Percentiles rank a stretch among this genome's conserved stretches.
These are phyloP conservation scores for Orthonyx spaldingii DNA, from an alignment of 2,113 vertebrate genomes.

Conservation along the genomic window DNA sequence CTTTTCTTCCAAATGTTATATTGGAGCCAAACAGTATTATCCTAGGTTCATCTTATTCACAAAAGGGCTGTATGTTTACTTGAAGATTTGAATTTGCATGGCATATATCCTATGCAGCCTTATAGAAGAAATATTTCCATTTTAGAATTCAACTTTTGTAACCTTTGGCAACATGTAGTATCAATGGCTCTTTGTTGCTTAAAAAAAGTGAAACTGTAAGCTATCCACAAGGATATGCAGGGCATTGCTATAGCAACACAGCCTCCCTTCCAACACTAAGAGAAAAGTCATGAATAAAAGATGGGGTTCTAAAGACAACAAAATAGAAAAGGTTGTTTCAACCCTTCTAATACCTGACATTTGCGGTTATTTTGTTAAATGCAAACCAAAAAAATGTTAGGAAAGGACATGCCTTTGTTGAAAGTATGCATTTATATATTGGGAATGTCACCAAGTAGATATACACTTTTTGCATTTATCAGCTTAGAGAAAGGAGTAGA, in stretches of 20 bases:
- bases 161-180: slow-evolving; percentile 80
- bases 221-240: slow-evolving; percentile 81
- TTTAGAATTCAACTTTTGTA: slow-evolving; percentile 82
- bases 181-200: slow-evolving; percentile 82
- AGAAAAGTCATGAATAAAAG: slow-evolving; percentile 84
- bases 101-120: slow-evolving; percentile 57
- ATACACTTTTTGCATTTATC: slow-evolving; percentile 23
- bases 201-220: slow-evolving; percentile 81
- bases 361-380: slow-evolving; percentile 79
- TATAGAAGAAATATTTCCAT: slow-evolving; percentile 79
- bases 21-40: slow-evolving; percentile 62
- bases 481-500: background rate
- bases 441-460: slow-evolving; percentile 50
- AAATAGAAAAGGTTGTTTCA: slow-evolving; percentile 80
- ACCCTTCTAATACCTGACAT: slow-evolving; percentile 79
- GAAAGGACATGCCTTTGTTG: slow-evolving; percentile 59
- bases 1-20: slow-evolving; percentile 60
- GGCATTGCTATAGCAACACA: slow-evolving; percentile 82
- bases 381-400: slow-evolving; percentile 65
- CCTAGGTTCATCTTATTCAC: slow-evolving; percentile 63
- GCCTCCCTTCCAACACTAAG: slow-evolving; percentile 75
- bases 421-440: slow-evolving; percentile 59
- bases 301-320: slow-evolving; percentile 79
- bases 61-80: slow-evolving; percentile 63
- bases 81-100: slow-evolving; percentile 71